These are phyloP conservation scores for Acanthisitta chloris DNA, from an alignment of 2,113 vertebrate species.

Conservation along the genomic window DNA sequence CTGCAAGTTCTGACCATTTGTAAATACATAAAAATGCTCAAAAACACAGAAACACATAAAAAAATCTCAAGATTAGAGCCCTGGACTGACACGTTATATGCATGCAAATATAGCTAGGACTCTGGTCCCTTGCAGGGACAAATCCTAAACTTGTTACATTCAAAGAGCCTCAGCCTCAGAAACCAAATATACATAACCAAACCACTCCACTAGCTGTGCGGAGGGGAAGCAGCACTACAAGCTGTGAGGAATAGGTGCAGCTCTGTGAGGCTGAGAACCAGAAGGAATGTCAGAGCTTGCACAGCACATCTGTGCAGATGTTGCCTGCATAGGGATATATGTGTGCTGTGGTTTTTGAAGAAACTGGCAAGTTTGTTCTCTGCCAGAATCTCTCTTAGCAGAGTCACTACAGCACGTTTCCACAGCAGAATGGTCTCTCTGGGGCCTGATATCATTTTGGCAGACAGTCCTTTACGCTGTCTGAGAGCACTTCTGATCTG, in stretches of 20 bases:
- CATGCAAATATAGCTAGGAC: background rate
- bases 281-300: background rate
- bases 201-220: background rate
- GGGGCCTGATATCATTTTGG: background rate
- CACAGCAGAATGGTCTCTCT: background rate
- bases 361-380: background rate
- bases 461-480: background rate
- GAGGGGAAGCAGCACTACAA: background rate
- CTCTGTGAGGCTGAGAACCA: background rate
- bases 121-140: background rate
- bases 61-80: background rate
- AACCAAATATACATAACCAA: background rate
- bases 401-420: background rate
- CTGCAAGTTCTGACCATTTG: background rate
- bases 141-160: background rate
- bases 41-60: background rate
- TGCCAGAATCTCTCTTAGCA: background rate
- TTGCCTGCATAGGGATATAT: background rate
- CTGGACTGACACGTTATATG: background rate
- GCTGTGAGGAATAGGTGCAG: background rate
- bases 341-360: background rate
- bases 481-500: background rate
- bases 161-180: background rate
- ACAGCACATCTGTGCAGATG: background rate
- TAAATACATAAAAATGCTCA: background rate